Conservation (phyloP, 2,113 vertebrate genomes). For the Hyperoodon ampullatus region DNA sequence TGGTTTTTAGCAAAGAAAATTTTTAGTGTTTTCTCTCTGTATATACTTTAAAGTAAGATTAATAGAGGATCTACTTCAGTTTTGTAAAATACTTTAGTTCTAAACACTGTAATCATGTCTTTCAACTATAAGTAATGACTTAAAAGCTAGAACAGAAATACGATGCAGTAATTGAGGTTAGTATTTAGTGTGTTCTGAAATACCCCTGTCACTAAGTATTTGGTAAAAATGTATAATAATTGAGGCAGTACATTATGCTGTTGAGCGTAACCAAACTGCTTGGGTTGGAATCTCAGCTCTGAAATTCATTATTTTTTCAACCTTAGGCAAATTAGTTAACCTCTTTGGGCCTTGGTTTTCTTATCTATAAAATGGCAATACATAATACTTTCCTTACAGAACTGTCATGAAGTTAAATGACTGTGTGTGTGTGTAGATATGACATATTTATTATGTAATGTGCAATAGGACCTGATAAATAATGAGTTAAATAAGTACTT, state of each 20-base stretch:
- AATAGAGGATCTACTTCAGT: neutral
- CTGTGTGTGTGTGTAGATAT: neutral
- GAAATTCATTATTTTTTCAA: conserved; percentile 1
- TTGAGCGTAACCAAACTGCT: neutral
- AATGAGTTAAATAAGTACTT: neutral
- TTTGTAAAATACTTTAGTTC: conserved; percentile 28
- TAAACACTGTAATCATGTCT: neutral
- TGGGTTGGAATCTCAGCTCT: neutral
- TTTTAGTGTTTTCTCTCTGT: neutral
- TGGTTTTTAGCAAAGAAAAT: neutral
- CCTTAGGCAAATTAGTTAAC: neutral
- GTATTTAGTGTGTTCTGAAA: neutral
- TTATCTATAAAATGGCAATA: neutral
- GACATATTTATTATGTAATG: neutral
- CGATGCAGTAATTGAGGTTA: neutral
- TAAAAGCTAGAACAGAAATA: conserved; percentile 41
- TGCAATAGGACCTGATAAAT: neutral
- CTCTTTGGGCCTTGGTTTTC: neutral
- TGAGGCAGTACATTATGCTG: neutral
- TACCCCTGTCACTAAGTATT: neutral
- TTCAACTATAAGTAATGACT: neutral
- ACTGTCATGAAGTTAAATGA: neutral
- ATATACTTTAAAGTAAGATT: conserved; percentile 25
- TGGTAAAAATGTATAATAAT: neutral
- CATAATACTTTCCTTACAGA: neutral